Conservation (phyloP, 2,888 invertebrate species). For the Ennomos fuscantarius region DNA sequence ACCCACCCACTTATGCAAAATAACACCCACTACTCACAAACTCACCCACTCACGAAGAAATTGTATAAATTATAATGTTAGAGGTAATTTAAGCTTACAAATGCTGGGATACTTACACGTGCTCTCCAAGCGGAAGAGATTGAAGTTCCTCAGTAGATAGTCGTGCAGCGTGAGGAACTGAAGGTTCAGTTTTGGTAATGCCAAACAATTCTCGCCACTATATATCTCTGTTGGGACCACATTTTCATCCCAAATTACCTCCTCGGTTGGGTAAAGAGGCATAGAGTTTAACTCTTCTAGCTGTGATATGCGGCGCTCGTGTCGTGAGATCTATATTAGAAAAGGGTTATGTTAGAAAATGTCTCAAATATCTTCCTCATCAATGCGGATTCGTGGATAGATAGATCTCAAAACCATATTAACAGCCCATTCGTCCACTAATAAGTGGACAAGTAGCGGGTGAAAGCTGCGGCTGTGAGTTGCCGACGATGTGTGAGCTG, state of each 20-base stretch:
- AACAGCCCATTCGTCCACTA: no score
- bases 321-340: slow-evolving; percentile 88
- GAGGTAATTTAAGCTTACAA: no score
- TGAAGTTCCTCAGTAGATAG: slow-evolving; percentile 98
- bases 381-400: no score
- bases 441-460: no score
- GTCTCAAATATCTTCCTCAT: no score
- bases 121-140: slow-evolving; percentile 98
- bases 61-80: no score
- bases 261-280: slow-evolving; percentile 99
- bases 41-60: no score
- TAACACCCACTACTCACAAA: no score
- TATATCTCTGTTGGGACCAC: slow-evolving; percentile 99
- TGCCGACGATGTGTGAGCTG: no score
- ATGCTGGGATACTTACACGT: slow-evolving; percentile 90
- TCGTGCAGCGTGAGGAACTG: slow-evolving; percentile 99
- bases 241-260: slow-evolving; percentile 99
- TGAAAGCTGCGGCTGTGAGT: no score
- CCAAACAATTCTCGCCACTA: slow-evolving; percentile 97
- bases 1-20: no score
- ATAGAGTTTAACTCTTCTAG: slow-evolving; percentile 97
- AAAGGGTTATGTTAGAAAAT: background rate
- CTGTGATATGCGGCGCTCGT: slow-evolving; percentile 96
- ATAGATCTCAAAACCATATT: no score
- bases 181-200: slow-evolving; percentile 98